Conservation (phyloP, 2,797 vertebrate genomes). For the Myiotriccus ornatus region DNA sequence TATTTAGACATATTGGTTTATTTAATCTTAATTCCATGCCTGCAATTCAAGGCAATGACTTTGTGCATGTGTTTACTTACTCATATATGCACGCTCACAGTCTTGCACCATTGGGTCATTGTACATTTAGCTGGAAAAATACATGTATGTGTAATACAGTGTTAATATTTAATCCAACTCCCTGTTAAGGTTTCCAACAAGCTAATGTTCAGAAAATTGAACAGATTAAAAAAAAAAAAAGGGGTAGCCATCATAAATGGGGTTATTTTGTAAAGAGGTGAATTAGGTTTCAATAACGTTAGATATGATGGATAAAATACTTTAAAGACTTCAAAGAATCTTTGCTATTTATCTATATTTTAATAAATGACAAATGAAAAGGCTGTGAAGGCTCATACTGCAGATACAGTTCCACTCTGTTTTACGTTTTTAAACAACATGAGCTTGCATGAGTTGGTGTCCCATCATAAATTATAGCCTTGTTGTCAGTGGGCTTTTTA, state of each 20-base stretch:
- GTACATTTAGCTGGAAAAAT: neutral
- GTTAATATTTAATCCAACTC: neutral
- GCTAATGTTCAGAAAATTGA: neutral
- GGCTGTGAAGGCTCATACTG: neutral
- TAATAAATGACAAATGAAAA: neutral
- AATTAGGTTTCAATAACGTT: neutral
- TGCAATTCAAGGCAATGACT: neutral
- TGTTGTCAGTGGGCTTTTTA: neutral
- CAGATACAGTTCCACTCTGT: neutral
- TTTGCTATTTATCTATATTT: neutral
- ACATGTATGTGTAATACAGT: neutral
- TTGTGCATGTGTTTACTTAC: neutral
- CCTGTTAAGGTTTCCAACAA: neutral
- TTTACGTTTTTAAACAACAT: neutral
- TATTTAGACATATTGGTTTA: neutral
- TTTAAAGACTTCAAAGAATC: neutral
- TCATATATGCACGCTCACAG: neutral
- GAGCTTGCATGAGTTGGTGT: neutral
- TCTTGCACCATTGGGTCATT: neutral
- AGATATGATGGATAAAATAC: neutral
- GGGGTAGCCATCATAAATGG: accelerated
- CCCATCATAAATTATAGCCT: neutral
- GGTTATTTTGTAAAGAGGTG: neutral
- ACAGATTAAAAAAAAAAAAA: neutral
- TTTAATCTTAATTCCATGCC: neutral